Evolutionary conservation across 1,140 invertebrate species (phyloP), one percentile per base, ranked within the genome.

Genomic region (Magallana angulata): DNA sequence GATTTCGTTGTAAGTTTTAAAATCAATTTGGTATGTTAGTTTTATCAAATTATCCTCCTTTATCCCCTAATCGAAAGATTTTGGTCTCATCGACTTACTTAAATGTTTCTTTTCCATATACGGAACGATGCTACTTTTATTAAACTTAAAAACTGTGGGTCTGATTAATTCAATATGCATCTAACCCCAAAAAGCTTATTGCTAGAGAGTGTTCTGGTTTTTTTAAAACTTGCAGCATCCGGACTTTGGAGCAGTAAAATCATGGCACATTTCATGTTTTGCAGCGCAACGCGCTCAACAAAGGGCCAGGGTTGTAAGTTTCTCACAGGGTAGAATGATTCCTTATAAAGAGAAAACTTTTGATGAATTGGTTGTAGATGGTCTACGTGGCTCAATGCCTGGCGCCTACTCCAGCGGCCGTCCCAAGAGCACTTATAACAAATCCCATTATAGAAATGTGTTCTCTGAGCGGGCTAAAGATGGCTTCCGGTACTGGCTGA

Each of bases 401-500:
- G 91, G 90, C 30, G 84, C 59, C 12, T 87, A 89, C 84, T 85
- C 88, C 81, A 87, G 83, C 16, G 82, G 85, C 62, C 87, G 89
- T 68, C 89, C 90, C 18, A 82, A 87, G 59, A 89, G 80, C 59
- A 88, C 82, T 12, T 87, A 90, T 6, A 90, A 87, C 59, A 85
- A 89, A 76, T 80, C 82, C 18, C 85, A 87, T 57, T 56, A 87
- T 18, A 84, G 90, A 76, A 93, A 90, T 85, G 84, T 87, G 12
- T 93, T 85, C 89, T 92, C 92, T 81, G 85, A 91, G 56, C 87
- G 93, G 57, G 93, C 93, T 4, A 90, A 87, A 62, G 92, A 93
- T 8, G 92, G 92, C 5, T 94, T 94, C 91, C 83, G 92, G 59
- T 94, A 93, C 86, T 94, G 93, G 93, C 88, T 92, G 81, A 92